These are phyloP conservation scores for Xiphorhynchus erythropygius DNA, from an alignment of 2,797 vertebrate species.

Conservation along the genomic window DNA sequence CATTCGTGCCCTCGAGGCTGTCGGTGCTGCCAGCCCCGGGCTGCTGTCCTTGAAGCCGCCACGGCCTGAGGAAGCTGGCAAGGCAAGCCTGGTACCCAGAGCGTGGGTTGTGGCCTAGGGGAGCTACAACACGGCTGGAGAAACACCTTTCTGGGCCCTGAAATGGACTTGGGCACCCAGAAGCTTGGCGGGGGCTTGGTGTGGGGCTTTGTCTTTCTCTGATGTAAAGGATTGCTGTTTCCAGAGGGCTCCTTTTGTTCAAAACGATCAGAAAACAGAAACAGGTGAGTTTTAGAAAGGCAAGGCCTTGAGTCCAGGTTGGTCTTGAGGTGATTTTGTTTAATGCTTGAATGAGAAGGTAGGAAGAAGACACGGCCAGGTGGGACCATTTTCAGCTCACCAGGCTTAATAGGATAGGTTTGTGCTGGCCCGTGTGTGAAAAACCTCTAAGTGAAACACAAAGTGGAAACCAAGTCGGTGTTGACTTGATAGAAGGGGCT, in stretches of 20 bases:
- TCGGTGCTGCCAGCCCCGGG: not conserved
- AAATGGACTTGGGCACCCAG: not conserved
- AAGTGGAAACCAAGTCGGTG: not conserved
- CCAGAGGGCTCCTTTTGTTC: not conserved
- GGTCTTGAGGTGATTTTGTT: not conserved
- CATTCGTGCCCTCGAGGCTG: not conserved
- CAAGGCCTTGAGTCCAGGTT: not conserved
- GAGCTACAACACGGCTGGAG: not conserved
- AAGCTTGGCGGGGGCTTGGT: not conserved
- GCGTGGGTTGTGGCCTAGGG: accelerated
- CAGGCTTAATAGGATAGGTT: not conserved
- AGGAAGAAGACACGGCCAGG: not conserved
- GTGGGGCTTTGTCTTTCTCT: accelerated
- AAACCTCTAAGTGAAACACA: not conserved
- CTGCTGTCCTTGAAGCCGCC: not conserved
- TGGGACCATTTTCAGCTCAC: not conserved
- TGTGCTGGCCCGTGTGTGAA: not conserved
- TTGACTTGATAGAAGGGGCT: not conserved
- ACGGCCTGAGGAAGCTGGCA: not conserved
- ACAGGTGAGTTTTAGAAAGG: not conserved
- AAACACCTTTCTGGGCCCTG: accelerated
- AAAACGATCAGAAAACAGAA: not conserved
- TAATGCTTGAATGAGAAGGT: not conserved
- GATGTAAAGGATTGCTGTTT: not conserved
- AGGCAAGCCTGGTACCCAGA: not conserved